Base-by-base conservation (phyloP, 2,113 vertebrate genomes). In the Vombatus ursinus region DNA sequence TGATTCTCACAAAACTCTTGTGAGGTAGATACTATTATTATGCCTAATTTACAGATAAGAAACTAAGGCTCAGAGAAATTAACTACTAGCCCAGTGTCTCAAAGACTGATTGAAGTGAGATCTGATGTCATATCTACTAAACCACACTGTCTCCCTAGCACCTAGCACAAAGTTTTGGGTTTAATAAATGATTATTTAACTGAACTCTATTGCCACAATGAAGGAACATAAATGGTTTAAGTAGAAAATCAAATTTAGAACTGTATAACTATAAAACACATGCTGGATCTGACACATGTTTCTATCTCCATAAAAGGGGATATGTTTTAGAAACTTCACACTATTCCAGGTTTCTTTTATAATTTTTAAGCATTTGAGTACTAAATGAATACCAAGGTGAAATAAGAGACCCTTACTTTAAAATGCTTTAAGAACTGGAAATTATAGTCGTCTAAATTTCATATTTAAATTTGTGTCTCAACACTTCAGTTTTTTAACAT, bases 291-390 rank as follows among this genome's bases (percentile, higher is more conserved):
- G 49, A 50, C 8, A 92, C 31, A 48, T 48, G 49, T 90, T 95
- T 95, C 54, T 96, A 22, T 51, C 51, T 95, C 49, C 61, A 97
- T 52, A 95, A 92, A 93, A 23, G 61, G 77, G n/a, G 57, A 92
- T 93, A 92, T 92, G 44, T 68, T 8, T 91, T 92, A 92, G 91
- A 61, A n/a, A 19, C 49, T 52, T 49, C 94, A 50, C 4, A 92
- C 68, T 26, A 37, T 77, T 61, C 95, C 90, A 95, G n/a, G 4
- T 28, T 2, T 19, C 77, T 28, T 19, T 50, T 91, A 24, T 89
- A 90, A 89, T 31, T 8, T 61, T 52, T 25, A 37, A 52, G 16
- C 11, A 50, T 28, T 96, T 90, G 77, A 95, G 44, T 48, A 28
- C n/a, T 89, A 53, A 0, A 37, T 23, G 48, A 93, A 92, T 84